These are phyloP conservation scores for Drosophila borborema DNA, from an alignment of 2,888 invertebrate genomes.

Conservation along the genomic window DNA sequence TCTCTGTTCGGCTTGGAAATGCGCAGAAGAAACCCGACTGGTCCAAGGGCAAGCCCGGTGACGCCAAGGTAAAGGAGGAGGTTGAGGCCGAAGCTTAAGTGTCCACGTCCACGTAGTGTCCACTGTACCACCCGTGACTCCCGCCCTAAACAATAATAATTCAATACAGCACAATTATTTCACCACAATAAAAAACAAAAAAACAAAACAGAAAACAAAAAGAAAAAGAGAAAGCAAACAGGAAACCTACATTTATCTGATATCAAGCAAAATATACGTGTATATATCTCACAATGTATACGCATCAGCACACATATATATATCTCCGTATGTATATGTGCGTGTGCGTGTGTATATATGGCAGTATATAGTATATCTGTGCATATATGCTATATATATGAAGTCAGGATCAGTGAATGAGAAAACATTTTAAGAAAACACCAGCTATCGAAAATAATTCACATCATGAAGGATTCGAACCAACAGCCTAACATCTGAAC, in stretches of 20 bases:
- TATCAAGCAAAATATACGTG: constrained; percentile 52
- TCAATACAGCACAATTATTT: constrained; percentile 39
- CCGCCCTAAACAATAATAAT: constrained; percentile 82
- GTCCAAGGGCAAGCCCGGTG: constrained; percentile 95
- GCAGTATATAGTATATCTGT: constrained; percentile 18
- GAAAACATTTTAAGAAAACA: constrained; percentile 42
- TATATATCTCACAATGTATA: constrained; percentile 65
- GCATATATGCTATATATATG: constrained; percentile 25
- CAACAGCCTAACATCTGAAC: constrained; percentile 73
- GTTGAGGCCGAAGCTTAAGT: constrained; percentile 93
- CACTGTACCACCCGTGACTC: constrained; percentile 82
- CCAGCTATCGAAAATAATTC: constrained; percentile 68
- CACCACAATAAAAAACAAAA: constrained; percentile 37
- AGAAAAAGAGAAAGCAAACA: constrained; percentile 22
- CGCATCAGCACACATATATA: constrained; percentile 31
- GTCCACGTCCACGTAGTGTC: constrained; percentile 84
- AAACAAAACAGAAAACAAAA: constrained; percentile 34
- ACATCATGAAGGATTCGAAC: constrained; percentile 62
- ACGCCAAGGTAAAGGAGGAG: constrained; percentile 94
- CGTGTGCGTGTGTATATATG: constrained; percentile 9
- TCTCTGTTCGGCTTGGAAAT: constrained; percentile 16
- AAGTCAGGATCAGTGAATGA: constrained; percentile 54
- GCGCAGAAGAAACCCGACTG: constrained; percentile 96
- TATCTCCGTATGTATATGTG: constrained; percentile 9
- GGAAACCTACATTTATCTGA: constrained; percentile 65